These are phyloP conservation scores for Therioaphis trifolii DNA, from an alignment of 2,888 invertebrate species.

Conservation along the genomic window DNA sequence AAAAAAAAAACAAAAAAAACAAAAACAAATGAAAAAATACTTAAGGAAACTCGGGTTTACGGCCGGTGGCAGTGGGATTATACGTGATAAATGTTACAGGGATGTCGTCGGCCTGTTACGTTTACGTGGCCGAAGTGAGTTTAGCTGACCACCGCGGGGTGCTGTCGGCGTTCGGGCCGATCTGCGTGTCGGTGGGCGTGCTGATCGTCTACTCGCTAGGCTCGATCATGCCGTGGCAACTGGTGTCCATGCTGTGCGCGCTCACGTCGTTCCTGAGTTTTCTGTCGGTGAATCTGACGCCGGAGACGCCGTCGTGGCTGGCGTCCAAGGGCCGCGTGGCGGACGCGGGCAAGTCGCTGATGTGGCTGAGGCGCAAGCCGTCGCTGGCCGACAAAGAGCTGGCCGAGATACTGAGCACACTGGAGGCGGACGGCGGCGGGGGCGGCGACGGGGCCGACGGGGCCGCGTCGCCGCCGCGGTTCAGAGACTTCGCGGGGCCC, in stretches of 20 bases:
- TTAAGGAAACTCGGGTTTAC: too few relatives aligned
- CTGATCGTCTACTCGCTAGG: slow-evolving; percentile 78
- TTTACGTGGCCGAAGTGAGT: slow-evolving; percentile 78
- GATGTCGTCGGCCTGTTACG: slow-evolving; percentile 78
- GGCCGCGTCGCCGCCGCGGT: background rate
- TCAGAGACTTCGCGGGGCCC: slow-evolving; percentile 34
- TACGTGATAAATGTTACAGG: too few relatives aligned
- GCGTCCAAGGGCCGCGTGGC: slow-evolving; percentile 74
- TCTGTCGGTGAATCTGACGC: slow-evolving; percentile 74
- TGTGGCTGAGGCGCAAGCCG: slow-evolving; percentile 76
- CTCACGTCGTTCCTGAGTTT: slow-evolving; percentile 73
- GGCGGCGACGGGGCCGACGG: background rate
- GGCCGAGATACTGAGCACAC: slow-evolving; percentile 68
- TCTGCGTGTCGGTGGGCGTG: slow-evolving; percentile 79
- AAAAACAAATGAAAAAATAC: too few relatives aligned
- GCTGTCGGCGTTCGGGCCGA: slow-evolving; percentile 78
- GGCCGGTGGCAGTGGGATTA: too few relatives aligned
- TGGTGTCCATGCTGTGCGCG: slow-evolving; percentile 72
- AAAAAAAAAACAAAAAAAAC: too few relatives aligned
- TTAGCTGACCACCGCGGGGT: slow-evolving; percentile 77
- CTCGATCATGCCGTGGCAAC: slow-evolving; percentile 76
- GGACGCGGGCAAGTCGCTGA: slow-evolving; percentile 74
- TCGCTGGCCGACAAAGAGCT: slow-evolving; percentile 76
- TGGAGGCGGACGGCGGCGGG: slow-evolving; percentile 40
- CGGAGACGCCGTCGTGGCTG: slow-evolving; percentile 79